phyloP scores from a whole-genome alignment of 2,888 invertebrate species.

The Cecidostiba fungosa region DNA sequence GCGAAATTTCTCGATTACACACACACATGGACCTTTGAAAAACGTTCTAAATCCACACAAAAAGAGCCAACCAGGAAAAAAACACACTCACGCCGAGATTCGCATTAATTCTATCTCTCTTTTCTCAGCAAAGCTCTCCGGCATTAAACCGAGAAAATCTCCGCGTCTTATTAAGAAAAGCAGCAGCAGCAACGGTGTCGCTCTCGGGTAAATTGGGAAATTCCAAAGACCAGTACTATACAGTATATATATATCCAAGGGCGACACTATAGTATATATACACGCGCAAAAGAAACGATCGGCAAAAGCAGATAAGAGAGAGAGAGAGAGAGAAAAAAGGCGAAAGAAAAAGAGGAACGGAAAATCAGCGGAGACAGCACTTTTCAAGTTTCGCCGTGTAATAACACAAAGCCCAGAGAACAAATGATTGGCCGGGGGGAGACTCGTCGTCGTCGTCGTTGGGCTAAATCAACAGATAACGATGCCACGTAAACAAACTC shows the following conservation, averaged over 20 bases:
- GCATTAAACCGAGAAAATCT: conserved; percentile 20
- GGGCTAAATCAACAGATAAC: conserved; percentile 43
- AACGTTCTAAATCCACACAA: neutral
- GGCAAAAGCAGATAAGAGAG: neutral
- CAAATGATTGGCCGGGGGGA: conserved; percentile 29
- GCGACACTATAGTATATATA: neutral
- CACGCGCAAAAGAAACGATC: neutral
- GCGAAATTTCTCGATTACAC: no score
- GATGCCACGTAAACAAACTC: conserved; percentile 28
- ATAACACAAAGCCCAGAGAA: conserved; percentile 24
- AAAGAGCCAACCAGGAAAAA: neutral
- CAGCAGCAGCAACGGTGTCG: neutral
- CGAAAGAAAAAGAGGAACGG: neutral
- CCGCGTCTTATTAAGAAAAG: conserved; percentile 32
- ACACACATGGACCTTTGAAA: neutral
- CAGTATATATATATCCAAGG: neutral
- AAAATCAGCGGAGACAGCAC: conserved; percentile 26
- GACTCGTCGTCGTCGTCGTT: neutral
- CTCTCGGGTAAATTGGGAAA: conserved; percentile 41
- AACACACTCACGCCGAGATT: neutral
- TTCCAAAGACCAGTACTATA: conserved; percentile 7
- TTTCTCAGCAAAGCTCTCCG: neutral
- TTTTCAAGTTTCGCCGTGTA: conserved; percentile 36
- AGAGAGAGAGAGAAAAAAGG: neutral
- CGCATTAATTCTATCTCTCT: neutral